phyloP scores from a whole-genome alignment of 2,888 invertebrate species.

The Ferrisia virgata region DNA sequence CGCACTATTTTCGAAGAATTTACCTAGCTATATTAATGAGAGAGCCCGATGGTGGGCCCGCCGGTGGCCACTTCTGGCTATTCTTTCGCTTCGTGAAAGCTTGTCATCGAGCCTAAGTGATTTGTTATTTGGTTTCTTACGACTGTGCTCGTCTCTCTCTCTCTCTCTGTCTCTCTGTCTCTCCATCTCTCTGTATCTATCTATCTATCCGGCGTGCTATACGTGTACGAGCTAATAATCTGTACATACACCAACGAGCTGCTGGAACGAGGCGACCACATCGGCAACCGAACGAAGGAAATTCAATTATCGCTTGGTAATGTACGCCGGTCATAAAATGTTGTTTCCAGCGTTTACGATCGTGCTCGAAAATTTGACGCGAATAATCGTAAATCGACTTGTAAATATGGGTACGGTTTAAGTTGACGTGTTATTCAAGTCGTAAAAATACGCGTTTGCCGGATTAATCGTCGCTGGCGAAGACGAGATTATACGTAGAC shows the following conservation, averaged over 20 bases:
- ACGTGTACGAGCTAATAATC: too few relatives aligned
- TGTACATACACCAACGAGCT: too few relatives aligned
- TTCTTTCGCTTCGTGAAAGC: neutral
- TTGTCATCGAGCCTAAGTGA: constrained; percentile 15
- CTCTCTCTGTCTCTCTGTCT: too few relatives aligned
- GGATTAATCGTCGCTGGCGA: neutral
- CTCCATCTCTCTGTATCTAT: too few relatives aligned
- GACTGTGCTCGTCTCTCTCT: neutral
- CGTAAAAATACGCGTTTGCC: neutral
- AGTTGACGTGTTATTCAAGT: constrained; percentile 1
- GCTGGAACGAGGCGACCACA: neutral
- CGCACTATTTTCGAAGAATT: neutral
- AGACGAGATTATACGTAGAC: too few relatives aligned
- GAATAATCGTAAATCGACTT: constrained; percentile 16
- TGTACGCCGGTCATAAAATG: constrained; percentile 9
- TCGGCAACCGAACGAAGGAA: neutral
- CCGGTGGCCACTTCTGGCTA: neutral
- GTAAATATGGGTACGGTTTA: constrained; percentile 13
- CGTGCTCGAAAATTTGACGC: constrained; percentile 22
- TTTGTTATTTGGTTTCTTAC: neutral
- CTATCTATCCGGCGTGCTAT: too few relatives aligned
- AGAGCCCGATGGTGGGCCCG: too few relatives aligned
- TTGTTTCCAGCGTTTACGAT: neutral
- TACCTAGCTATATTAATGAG: too few relatives aligned
- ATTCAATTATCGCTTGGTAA: constrained; percentile 12